phyloP scores from a whole-genome alignment of 2,113 vertebrate genomes.

The Silurus glanis region DNA sequence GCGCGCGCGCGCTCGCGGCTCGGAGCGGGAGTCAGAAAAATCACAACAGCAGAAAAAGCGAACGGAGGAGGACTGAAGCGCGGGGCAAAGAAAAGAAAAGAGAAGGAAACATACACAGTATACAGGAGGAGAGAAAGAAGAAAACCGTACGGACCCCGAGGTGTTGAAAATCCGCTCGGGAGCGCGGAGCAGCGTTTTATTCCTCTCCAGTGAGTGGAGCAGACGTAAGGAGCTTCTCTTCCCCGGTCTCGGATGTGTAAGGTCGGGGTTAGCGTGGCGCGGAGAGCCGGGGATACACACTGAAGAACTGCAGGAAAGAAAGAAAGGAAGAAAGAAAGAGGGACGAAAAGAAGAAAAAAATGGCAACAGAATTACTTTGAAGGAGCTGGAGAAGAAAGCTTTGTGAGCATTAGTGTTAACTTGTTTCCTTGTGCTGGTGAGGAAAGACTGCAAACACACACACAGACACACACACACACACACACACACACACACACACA shows the following conservation, averaged over 20 bases:
- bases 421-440: not conserved
- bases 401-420: not conserved
- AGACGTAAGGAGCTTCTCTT: not conserved
- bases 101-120: not conserved
- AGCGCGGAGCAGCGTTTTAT: not conserved
- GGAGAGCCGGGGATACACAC: not conserved
- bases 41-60: conserved; percentile 3
- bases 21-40: conserved; percentile 3
- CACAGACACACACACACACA: not conserved
- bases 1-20: not conserved
- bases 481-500: not conserved
- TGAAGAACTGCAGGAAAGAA: not conserved
- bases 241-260: not conserved
- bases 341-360: too few relatives aligned
- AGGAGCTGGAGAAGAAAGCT: not conserved
- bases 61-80: not conserved
- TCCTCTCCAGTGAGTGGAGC: not conserved
- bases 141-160: not conserved
- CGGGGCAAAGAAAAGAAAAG: not conserved
- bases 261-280: not conserved
- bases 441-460: not conserved
- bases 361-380: not conserved
- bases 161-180: not conserved
- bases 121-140: too few relatives aligned
- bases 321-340: too few relatives aligned